Percentiles rank a stretch among this genome's conserved stretches.
phyloP scores from a whole-genome alignment of 2,888 invertebrate genomes.

The Allolobophora icterica region DNA sequence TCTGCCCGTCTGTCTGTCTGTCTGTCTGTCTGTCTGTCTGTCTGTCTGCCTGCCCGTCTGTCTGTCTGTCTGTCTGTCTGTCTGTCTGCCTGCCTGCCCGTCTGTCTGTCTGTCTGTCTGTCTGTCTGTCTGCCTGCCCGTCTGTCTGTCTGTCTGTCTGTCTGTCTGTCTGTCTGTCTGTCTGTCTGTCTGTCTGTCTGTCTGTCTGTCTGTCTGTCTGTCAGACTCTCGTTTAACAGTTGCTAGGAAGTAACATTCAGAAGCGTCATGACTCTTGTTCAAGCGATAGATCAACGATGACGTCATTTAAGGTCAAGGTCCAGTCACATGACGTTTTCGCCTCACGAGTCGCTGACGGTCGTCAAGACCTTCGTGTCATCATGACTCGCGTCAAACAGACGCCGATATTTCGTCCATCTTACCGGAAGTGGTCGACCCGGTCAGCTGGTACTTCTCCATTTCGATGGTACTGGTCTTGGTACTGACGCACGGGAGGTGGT shows the following conservation, averaged over 20 bases:
- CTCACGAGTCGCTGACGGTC: too few relatives aligned
- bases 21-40: neutral
- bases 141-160: too few relatives aligned
- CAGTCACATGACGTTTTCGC: neutral
- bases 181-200: neutral
- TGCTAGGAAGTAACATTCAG: too few relatives aligned
- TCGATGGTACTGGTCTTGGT: neutral
- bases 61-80: neutral
- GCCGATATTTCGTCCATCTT: neutral
- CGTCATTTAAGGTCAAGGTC: neutral
- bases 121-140: neutral
- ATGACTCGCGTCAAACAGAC: neutral
- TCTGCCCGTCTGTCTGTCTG: neutral
- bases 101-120: neutral
- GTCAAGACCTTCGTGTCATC: neutral
- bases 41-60: too few relatives aligned
- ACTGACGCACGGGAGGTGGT: constrained; percentile 24
- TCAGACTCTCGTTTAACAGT: too few relatives aligned
- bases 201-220: neutral
- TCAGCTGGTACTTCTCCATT: neutral
- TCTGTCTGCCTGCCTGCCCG: too few relatives aligned
- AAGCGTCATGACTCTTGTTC: neutral
- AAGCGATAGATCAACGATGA: neutral
- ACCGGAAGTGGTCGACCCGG: constrained; percentile 1
- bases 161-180: too few relatives aligned